Evolutionary conservation across 37 sponge, comb jelly and placozoan species (phyloP).

Genomic region (Crambe crambe): DNA sequence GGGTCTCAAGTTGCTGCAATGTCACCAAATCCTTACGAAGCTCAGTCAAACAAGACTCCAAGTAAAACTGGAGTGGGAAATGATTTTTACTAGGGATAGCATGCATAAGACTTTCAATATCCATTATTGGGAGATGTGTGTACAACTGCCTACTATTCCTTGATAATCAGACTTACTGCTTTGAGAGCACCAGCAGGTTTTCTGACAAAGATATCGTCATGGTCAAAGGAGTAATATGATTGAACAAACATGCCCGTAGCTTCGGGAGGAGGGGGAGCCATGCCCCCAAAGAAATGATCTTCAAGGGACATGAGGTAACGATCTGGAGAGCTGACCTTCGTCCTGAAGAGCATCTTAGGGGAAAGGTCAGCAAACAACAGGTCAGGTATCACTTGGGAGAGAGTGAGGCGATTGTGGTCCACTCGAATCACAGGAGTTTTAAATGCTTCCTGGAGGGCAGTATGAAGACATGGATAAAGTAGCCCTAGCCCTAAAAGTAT

Average conservation of each 20-base stretch:
- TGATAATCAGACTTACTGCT: slow-evolving; percentile 26
- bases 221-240: slow-evolving; percentile 33
- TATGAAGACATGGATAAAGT: background rate
- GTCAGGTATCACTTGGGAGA: slow-evolving; percentile 50
- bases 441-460: slow-evolving; percentile 36
- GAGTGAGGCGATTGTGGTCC: background rate
- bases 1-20: slow-evolving; percentile 26
- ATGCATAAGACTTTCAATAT: too few species aligned
- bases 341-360: slow-evolving; percentile 9
- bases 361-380: slow-evolving; percentile 49
- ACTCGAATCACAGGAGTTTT: slow-evolving; percentile 30
- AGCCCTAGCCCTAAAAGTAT: too few species aligned
- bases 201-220: slow-evolving; percentile 10
- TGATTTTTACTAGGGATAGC: background rate
- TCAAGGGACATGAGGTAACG: slow-evolving; percentile 16
- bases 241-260: slow-evolving; percentile 37
- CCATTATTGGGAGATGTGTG: background rate
- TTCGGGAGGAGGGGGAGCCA: background rate
- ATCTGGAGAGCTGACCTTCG: background rate
- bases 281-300: slow-evolving; percentile 8
- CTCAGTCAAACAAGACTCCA: slow-evolving; percentile 17
- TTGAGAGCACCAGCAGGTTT: slow-evolving; percentile 43
- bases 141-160: background rate
- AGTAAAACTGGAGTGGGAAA: slow-evolving; percentile 22
- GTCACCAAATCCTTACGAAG: slow-evolving; percentile 21